Evolutionary conservation across 2,888 invertebrate species (phyloP), one percentile per base, ranked within the genome.

Genomic region (Trisateles emortualis): DNA sequence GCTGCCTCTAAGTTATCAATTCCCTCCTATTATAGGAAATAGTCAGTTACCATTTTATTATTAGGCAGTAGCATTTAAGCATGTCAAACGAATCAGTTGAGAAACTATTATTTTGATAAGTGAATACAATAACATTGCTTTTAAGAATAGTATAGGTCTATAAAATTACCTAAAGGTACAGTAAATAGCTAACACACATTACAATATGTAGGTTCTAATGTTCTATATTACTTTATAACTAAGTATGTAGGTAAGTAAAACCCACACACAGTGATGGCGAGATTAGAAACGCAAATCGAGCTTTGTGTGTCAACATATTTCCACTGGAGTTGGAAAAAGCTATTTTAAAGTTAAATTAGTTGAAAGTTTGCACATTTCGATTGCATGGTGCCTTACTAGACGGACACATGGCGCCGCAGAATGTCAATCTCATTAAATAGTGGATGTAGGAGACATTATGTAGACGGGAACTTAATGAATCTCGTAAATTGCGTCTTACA

Each of bases 261-360:
- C 17, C 35, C 13, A 8, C 14, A 35, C 16, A 11, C 8, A 5
- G 30, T n/a, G 11, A 5, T 52, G 29, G n/a, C 47, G 55, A 42
- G 44, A 41, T 45, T 45, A 56, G 45, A 50, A 56, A 56, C 22
- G 52, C 52, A 63, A 68, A 63, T 67, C 59, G 33, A 52, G 51
- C 52, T 60, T 61, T 63, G 63, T 70, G 59, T 54, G 71, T 64
- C 68, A 66, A 68, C 60, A 66, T 66, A 68, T 64, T 70, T 68
- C 52, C 51, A 60, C 52, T 55, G 43, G 63, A 71, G 74, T 69
- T 66, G 68, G 76, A 74, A 84, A 82, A 86, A 83, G 78, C 79
- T 65, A 85, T 85, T 85, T 83, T 79, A 85, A 87, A 87, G 84
- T 88, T 87, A 86, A 87, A 88, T 87, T 85, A 84, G 83, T 83